A percentile compares a stretch with the other conserved stretches of the same genome.
Conservation (phyloP, 2,888 invertebrate species). For the Sesamia inferens region DNA sequence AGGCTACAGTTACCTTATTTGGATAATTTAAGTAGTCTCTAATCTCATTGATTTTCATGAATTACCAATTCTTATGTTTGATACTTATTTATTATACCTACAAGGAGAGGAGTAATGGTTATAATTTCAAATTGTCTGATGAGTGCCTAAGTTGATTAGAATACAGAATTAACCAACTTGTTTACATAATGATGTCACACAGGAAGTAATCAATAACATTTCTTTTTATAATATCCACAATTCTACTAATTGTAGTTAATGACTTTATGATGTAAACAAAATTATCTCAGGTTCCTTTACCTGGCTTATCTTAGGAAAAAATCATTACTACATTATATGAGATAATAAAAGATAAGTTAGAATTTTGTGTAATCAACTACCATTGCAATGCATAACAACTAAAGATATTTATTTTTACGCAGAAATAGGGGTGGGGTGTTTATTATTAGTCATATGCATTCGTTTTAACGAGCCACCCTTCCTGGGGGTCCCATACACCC, state of each 20-base stretch:
- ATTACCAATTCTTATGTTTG: no score
- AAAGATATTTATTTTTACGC: conserved; percentile 43
- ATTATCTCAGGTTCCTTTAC: conserved; percentile 42
- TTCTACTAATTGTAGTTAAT: conserved; percentile 31
- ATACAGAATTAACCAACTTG: conserved; percentile 8
- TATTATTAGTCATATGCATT: conserved; percentile 65
- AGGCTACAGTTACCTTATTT: background rate
- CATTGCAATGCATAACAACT: conserved; percentile 31
- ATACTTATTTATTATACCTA: background rate
- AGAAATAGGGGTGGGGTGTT: conserved; percentile 48
- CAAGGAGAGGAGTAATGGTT: conserved; percentile 12
- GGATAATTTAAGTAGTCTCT: no score
- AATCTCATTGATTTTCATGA: no score
- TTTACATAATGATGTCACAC: conserved; percentile 33
- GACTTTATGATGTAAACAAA: conserved; percentile 39
- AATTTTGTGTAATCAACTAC: conserved; percentile 35
- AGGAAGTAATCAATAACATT: conserved; percentile 35
- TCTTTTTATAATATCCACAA: conserved; percentile 25
- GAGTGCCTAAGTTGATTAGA: conserved; percentile 22
- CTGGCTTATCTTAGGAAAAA: conserved; percentile 41
- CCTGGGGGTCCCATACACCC: conserved; percentile 75
- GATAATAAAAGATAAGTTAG: conserved; percentile 46
- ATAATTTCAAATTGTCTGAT: conserved; percentile 3
- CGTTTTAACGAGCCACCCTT: conserved; percentile 67
- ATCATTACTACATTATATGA: conserved; percentile 28